A percentile compares a stretch with the other conserved stretches of the same genome.
These are phyloP conservation scores for Blomia tropicalis DNA, from an alignment of 2,888 invertebrate genomes.

Conservation along the genomic window DNA sequence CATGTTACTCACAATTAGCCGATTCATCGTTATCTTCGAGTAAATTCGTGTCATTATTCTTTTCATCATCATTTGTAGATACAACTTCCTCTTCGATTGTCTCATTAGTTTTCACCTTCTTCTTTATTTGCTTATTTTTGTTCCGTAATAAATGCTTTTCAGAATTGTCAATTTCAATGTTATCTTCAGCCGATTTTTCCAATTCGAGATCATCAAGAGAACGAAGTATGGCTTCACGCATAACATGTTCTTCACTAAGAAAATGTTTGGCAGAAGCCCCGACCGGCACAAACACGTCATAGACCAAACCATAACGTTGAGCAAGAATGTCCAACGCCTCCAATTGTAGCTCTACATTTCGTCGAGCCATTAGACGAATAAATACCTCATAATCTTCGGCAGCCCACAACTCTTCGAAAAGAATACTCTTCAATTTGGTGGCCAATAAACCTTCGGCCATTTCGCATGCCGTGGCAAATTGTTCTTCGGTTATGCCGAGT, in stretches of 20 bases:
- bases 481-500: conserved; percentile 64
- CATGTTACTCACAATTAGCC: background rate
- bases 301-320: conserved; percentile 44
- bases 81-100: background rate
- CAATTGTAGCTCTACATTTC: conserved; percentile 74
- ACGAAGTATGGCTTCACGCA: conserved; percentile 45
- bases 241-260: conserved; percentile 39
- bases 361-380: conserved; percentile 76
- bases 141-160: conserved; percentile 29
- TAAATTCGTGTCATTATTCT: background rate
- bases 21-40: background rate
- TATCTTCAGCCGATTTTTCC: background rate
- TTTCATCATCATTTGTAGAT: background rate
- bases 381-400: conserved; percentile 80
- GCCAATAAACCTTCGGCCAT: conserved; percentile 22
- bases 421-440: conserved; percentile 36
- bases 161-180: background rate
- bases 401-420: conserved; percentile 70
- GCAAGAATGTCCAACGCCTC: conserved; percentile 71
- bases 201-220: conserved; percentile 30
- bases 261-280: conserved; percentile 33
- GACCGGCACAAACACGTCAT: conserved; percentile 29
- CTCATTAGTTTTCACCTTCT: background rate
- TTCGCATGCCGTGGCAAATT: conserved; percentile 62
- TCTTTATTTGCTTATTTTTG: conserved; percentile 25